Base-by-base conservation (phyloP, 2,888 invertebrate species). In the Leucophenga montana region DNA sequence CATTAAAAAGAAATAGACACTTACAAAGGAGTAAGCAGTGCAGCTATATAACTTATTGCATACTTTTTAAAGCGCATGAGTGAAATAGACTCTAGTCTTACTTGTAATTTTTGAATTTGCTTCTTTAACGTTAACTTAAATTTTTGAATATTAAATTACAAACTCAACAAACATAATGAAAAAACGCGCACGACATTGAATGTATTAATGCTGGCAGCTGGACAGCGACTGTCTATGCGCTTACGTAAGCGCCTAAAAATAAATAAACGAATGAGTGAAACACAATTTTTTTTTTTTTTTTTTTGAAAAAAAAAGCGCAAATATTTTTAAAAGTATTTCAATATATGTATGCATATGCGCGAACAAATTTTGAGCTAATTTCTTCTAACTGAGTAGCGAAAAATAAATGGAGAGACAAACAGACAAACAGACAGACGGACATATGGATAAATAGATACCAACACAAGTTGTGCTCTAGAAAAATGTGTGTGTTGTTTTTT, bases 161-260 rank as follows among this genome's bases (percentile, higher is more conserved):
- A 82, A 71, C 76, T 14, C 57, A 31, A 22, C 27, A 31, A 22
- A n/a, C 14, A 53, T 22, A n/a, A n/a, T n/a, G n/a, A n/a, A 22
- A 9, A 11, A 3, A 14, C 39, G 44, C 62, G 62, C n/a, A 64
- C 46, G 48, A 39, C 61, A 39, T 61, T 61, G 61, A 39, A 61
- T 39, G 18, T 18, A 56, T 53, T 76, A 74, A 72, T 68, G 73
- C 77, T 83, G 78, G 76, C 75, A 73, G 77, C 71, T 77, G 72
- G 69, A 75, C 57, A 72, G 16, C 20, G 48, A 33, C 66, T 67
- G 67, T 33, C 62, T 65, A 71, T 39, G 66, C 72, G 75, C 73
- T 87, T 87, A 85, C 87, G 86, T 85, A 87, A 87, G 78, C 78
- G 72, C 76, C 83, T 85, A 87, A 78, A 85, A 85, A 86, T 85